Evolutionary conservation across 2,113 vertebrate genomes (phyloP).

Genomic region (Toxotes jaculatrix): DNA sequence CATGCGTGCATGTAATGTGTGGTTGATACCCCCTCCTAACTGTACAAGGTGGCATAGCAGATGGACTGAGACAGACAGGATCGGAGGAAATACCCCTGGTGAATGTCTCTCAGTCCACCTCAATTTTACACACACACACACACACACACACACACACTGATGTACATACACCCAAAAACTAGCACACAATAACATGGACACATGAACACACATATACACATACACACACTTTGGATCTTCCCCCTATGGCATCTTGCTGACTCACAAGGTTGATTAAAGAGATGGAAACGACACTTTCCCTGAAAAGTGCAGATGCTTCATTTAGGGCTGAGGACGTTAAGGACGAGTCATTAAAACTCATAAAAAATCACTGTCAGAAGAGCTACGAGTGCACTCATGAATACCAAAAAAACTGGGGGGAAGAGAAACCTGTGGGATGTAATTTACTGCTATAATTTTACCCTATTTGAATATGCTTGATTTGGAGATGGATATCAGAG

Average conservation of each 20-base stretch:
- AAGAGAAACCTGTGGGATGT: constrained; percentile 49
- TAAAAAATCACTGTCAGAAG: constrained; percentile 59
- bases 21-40: constrained; percentile 54
- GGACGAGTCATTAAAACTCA: constrained; percentile 63
- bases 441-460: constrained; percentile 67
- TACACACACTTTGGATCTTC: constrained; percentile 22
- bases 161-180: constrained; percentile 29
- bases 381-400: constrained; percentile 59
- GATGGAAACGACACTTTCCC: constrained; percentile 54
- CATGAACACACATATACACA: not conserved
- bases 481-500: constrained; percentile 66
- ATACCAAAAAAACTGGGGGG: constrained; percentile 37
- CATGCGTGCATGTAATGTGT: constrained; percentile 15
- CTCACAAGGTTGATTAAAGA: constrained; percentile 69
- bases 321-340: constrained; percentile 55
- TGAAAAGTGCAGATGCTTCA: constrained; percentile 64
- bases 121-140: constrained; percentile 49
- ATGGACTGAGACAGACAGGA: constrained; percentile 71
- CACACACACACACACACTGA: constrained; percentile 25
- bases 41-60: constrained; percentile 64
- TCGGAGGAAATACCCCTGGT: constrained; percentile 66
- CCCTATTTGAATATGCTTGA: constrained; percentile 68
- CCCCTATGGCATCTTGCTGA: constrained; percentile 51
- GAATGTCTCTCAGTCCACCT: constrained; percentile 60
- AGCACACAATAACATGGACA: not conserved